Base-by-base conservation (phyloP, 1,140 invertebrate genomes). In the Ceratosolen solmsi region DNA sequence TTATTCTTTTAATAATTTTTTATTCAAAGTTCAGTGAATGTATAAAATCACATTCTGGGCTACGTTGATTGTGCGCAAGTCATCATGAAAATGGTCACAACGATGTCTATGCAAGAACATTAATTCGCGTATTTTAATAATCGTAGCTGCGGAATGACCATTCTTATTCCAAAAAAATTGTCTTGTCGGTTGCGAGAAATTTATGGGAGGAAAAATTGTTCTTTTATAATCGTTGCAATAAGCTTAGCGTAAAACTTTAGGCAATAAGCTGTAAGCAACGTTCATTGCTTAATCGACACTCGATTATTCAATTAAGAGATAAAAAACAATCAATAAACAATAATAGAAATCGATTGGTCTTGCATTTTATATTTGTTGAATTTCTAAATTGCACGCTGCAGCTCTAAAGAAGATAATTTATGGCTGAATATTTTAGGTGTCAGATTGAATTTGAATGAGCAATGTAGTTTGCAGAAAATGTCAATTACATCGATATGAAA, bases 391-490 rank as follows among this genome's bases (percentile, higher is more conserved):
- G 30, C 25, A 36, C 4, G 9, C 9, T 3, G 22, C 36, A 46
- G 41, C 13, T 56, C 22, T 74, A 58, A 41, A 41, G 5, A 22
- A 36, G 33, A 58, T 58, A 60, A 75, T 75, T 58, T 58, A 36
- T 74, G n/a, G 46, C n/a, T 36, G 3, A 36, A 46, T 30, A 20
- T 36, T 33, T 36, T 11, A 30, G 9, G 30, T 41, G n/a, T 17
- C 36, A 17, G 36, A 15, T 46, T 46, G 1, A 77, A 38, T 77
- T 77, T 27, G 11, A 60, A 65, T 65, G 15, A 68, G 22, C 54
- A 75, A 58, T 58, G 15, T 25, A 38, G 72, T 20, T 56, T 46
- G n/a, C 36, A 76, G 33, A 20, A 76, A 76, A 76, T 51, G 38
- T 76, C 38, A 46, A 76, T 76, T 63, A 46, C 9, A 63, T 58